Evolutionary conservation across 2,797 vertebrate genomes (phyloP).

Genomic region (Silurus lanzhouensis): DNA sequence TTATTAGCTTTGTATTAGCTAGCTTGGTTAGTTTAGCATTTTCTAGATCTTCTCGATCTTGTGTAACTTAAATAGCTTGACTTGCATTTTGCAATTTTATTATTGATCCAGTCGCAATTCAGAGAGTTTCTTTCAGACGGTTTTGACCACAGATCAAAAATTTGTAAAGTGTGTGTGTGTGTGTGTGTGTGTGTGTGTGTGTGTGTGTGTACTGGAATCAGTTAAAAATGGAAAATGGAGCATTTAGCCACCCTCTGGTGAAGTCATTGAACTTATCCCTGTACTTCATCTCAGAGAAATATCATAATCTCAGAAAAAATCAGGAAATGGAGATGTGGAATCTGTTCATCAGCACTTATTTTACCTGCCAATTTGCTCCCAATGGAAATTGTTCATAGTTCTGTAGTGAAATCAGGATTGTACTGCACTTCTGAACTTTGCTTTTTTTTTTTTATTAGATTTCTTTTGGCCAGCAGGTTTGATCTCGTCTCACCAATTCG

Average conservation of each 20-base stretch:
- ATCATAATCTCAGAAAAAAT: not conserved
- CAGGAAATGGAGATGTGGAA: conserved; percentile 30
- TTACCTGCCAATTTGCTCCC: conserved; percentile 13
- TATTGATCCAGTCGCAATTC: not conserved
- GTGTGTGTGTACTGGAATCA: conserved; percentile 21
- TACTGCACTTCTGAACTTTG: not conserved
- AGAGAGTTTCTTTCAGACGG: not conserved
- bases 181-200: conserved; percentile 27
- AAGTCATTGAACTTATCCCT: conserved; percentile 21
- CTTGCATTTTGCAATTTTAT: not conserved
- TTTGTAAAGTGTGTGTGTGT: conserved; percentile 14
- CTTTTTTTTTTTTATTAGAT: not conserved
- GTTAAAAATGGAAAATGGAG: conserved; percentile 27
- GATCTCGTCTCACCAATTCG: not conserved
- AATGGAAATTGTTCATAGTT: conserved; percentile 9
- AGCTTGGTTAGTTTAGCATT: no score
- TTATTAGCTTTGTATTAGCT: no score
- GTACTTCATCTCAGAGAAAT: conserved; percentile 37
- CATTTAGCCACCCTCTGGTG: conserved; percentile 10
- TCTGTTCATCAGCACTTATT: conserved; percentile 2
- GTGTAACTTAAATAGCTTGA: not conserved
- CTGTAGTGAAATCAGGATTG: not conserved
- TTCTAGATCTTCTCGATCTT: no score
- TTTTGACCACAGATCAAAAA: not conserved
- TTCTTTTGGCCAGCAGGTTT: not conserved